Evolutionary conservation across 2,797 vertebrate species (phyloP), one percentile per base, ranked within the genome.

Genomic region (Knipowitschia caucasica): DNA sequence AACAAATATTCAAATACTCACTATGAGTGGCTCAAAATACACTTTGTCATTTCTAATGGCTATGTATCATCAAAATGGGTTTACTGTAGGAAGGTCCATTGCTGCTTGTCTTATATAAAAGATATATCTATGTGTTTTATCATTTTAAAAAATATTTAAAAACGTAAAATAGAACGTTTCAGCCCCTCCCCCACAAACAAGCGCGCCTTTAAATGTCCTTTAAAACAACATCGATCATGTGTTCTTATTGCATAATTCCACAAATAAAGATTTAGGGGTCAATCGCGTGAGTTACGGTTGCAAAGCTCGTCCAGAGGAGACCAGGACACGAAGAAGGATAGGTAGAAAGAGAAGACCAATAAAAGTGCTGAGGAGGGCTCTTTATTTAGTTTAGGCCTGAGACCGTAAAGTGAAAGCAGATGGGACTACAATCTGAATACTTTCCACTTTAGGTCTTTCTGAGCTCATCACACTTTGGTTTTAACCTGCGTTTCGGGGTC

Each of bases 361-460:
- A 83, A 83, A 82, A 87, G 69, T 74, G 64, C 86, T 88, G 70
- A 84, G 78, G 83, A 86, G 81, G 82, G 83, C 86, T 89, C 85
- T 89, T 89, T 90, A 89, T 90, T 89, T 89, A 86, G 88, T 85
- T 90, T 85, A 88, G 86, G 79, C 82, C 78, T 82, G 73, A 78
- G 80, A 73, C 81, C 77, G 75, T 73, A 83, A 91, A 91, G 85
- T 89, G 83, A 89, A 90, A 90, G 86, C 89, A 92, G 89, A 91
- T 90, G 90, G 82, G 64, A 70, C 62, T 76, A 66, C 27, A 76
- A 79, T 69, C 81, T 77, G 76, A 91, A 88, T 89, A 89, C 70
- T 89, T 92, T 92, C 90, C 90, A 89, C 83, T 89, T 86, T 86
- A 90, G 87, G 84, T 84, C 77, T 88, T 83, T 69, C 73, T 84